Base-by-base conservation (phyloP, 1,140 invertebrate species). In the Pseudomyrmex sp. region DNA sequence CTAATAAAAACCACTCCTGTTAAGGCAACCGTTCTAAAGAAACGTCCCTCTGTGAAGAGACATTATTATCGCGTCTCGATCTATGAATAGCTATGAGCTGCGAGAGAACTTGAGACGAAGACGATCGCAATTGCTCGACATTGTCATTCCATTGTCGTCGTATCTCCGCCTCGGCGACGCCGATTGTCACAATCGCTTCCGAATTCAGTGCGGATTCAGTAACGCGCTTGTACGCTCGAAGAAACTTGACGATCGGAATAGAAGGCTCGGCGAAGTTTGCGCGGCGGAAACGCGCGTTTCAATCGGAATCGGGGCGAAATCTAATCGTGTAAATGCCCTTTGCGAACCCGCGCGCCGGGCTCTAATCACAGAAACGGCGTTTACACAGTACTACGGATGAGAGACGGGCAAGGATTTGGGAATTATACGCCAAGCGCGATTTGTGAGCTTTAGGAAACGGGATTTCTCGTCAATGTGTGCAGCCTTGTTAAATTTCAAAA, bases 401-500 rank as follows among this genome's bases (percentile, higher is more conserved):
- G 56, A 84, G 44, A 82, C 82, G 58, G 66, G 62, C 85, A 44
- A 87, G 82, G 82, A 87, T 84, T 88, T 72, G 74, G 74, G 74
- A 80, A 88, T 87, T 88, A 88, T 87, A 82, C 69, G 46, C 68
- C 59, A 44, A 74, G 23, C 54, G 50, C 35, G 46, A 56, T 77
- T 62, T 12, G 10, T 63, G 44, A 70, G 44, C 62, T n/a, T 10
- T 56, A 72, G 46, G 95, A 99, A 96, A 90, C 98, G 99, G 87
- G 99, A 96, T 95, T 99, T 99, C 96, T 99, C 99, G 92, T 99
- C 99, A 77, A 99, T 99, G 94, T 99, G 99, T 84, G 99, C 98
- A 90, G 99, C 99, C 93, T 99, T 96, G 82, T 98, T 99, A 95
- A 99, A 99, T 88, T 99, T 99, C 90, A 99, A 96, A 91, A 99